Percentiles rank a stretch among this genome's conserved stretches.
Conservation (phyloP, 2,888 invertebrate species). For the Beris morrisii region DNA sequence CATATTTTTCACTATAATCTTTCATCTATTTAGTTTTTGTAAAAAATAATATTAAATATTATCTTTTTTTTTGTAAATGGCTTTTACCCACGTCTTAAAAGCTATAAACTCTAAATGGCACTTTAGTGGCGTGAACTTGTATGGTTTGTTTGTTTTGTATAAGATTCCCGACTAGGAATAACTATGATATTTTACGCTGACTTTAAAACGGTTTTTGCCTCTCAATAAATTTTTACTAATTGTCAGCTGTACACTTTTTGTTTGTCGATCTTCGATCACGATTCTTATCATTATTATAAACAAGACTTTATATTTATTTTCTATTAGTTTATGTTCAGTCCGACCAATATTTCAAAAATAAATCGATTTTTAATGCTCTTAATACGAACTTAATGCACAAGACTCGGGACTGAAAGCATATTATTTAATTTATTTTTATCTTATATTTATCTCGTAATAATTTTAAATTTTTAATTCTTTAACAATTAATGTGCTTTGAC, state of each 20-base stretch:
- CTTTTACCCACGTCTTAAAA: conserved; percentile 20
- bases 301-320: no score
- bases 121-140: conserved; percentile 33
- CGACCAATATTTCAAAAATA: no score
- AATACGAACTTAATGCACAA: no score
- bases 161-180: not conserved
- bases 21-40: not conserved
- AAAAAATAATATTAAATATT: not conserved
- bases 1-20: conserved; percentile 1
- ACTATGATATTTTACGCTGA: not conserved
- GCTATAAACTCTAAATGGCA: conserved; percentile 34
- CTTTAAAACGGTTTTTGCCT: not conserved
- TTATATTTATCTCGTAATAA: not conserved
- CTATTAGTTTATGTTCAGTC: no score
- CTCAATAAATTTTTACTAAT: no score
- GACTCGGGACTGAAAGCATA: no score
- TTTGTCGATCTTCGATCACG: conserved; percentile 28
- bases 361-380: no score
- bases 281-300: not conserved
- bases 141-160: conserved; percentile 1
- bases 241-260: conserved; percentile 32
- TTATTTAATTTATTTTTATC: conserved; percentile 5
- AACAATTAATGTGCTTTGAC: no score
- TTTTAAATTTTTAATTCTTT: not conserved
- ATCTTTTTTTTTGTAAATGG: conserved; percentile 3